Conservation (phyloP, 2,888 invertebrate species). For the Sminthurides aquaticus region DNA sequence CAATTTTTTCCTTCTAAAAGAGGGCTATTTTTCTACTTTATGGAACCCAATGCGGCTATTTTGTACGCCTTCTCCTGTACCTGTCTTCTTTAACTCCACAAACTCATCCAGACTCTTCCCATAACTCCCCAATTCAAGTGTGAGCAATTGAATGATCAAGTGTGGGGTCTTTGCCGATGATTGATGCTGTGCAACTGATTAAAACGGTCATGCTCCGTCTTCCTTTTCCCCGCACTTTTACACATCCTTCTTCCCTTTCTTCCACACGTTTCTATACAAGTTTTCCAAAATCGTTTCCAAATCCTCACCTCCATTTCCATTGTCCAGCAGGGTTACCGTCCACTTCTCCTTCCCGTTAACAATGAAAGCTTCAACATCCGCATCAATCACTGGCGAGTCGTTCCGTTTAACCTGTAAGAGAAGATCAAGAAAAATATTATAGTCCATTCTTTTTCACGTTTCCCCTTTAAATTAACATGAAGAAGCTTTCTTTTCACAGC, state of each 20-base stretch:
- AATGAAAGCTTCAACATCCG: slow-evolving; percentile 41
- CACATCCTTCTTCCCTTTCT: too few relatives aligned
- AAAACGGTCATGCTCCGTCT: background rate
- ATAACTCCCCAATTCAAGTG: too few relatives aligned
- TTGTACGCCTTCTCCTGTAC: too few relatives aligned
- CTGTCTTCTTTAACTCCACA: too few relatives aligned
- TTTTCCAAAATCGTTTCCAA: background rate
- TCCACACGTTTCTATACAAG: too few relatives aligned
- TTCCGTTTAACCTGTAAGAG: slow-evolving; percentile 38
- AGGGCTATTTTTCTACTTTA: too few relatives aligned
- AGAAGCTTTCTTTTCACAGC: background rate
- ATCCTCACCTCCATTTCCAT: slow-evolving; percentile 42
- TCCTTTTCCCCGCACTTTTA: too few relatives aligned
- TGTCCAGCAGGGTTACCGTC: slow-evolving; percentile 42
- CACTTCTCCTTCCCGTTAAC: slow-evolving; percentile 41
- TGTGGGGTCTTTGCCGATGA: background rate
- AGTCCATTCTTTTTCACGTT: background rate
- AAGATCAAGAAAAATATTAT: slow-evolving; percentile 12
- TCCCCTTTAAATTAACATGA: background rate
- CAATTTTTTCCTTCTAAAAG: too few relatives aligned
- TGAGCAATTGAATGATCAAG: too few relatives aligned
- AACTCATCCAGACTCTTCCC: too few relatives aligned
- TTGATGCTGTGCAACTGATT: background rate
- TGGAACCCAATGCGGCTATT: too few relatives aligned
- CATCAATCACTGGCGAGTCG: slow-evolving; percentile 42